Evolutionary conservation across 2,888 invertebrate species (phyloP).

Genomic region (Drosophila macrospina): DNA sequence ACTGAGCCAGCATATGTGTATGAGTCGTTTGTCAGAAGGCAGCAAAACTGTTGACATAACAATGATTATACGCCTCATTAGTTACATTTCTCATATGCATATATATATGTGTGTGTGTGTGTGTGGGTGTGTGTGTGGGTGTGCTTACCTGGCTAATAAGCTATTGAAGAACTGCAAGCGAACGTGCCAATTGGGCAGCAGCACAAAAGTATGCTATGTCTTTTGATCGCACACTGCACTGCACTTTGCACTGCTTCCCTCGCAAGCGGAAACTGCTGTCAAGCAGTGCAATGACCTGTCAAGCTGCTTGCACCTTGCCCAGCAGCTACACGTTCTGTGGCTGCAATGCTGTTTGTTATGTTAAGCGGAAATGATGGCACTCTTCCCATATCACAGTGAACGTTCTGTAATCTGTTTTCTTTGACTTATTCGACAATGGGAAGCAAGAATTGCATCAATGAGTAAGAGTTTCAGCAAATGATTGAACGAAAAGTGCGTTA

Average conservation of each 20-base stretch:
- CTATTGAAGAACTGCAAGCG: constrained; percentile 30
- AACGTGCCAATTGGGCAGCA: constrained; percentile 43
- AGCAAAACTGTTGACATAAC: constrained; percentile 81
- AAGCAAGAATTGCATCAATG: too few species aligned
- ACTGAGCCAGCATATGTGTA: constrained; percentile 21
- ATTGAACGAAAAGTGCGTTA: background rate
- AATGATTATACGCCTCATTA: constrained; percentile 82
- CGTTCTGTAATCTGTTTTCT: too few species aligned
- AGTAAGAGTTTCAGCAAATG: background rate
- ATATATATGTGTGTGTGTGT: constrained; percentile 7
- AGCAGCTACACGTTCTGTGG: background rate
- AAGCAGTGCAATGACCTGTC: constrained; percentile 42
- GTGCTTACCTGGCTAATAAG: constrained; percentile 44
- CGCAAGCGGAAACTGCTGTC: constrained; percentile 34
- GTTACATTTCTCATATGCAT: constrained; percentile 60
- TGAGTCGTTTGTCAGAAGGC: constrained; percentile 75
- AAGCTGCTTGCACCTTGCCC: constrained; percentile 24
- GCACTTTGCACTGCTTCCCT: constrained; percentile 7
- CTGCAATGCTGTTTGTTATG: too few species aligned
- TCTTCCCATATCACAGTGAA: background rate
- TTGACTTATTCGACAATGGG: too few species aligned
- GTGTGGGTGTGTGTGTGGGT: constrained; percentile 17
- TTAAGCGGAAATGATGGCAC: background rate
- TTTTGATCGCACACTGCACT: constrained; percentile 27
- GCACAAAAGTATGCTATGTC: constrained; percentile 47